Base-by-base conservation (phyloP, 1,140 invertebrate genomes). In the Drosophila malerkotliana region DNA sequence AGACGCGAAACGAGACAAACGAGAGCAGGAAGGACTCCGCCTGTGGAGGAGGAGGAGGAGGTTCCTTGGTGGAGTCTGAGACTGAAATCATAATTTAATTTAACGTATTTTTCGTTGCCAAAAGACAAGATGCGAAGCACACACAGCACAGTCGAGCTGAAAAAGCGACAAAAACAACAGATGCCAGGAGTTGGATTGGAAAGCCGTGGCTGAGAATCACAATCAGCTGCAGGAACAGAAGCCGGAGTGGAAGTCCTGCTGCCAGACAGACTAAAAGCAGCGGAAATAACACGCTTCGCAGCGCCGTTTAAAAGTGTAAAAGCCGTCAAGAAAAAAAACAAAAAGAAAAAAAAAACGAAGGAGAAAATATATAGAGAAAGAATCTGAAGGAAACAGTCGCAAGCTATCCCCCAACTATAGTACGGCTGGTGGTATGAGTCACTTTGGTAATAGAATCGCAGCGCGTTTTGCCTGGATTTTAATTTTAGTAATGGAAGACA, bases 401-500 rank as follows among this genome's bases (percentile, higher is more conserved):
- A 30, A 49, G 57, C 15, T 54, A 37, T 21, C 32, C 32, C 15
- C 26, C 21, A 21, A 14, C 48, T 47, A 28, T 55, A 15, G n/a
- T 28, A 26, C 21, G 9, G 18, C 18, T 18, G 21, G 21, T 32
- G 56, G 79, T 72, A 41, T 76, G 83, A 87, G 82, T 82, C 82
- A 88, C 79, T 82, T 82, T 87, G 78, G 83, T 88, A 87, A 87
- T 88, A 88, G 79, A 89, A 87, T 83, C 76, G 84, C 75, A 87
- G 71, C 61, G 74, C 71, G 75, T 72, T 71, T 75, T 72, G 77
- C 54, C 55, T 79, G 71, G 78, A 85, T 87, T 87, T 87, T 87
- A 87, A 87, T 87, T 87, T 87, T 83, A 79, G 83, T 87, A 87
- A 87, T 87, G 83, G 83, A 88, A 87, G 84, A 87, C 83, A 87